phyloP scores from a whole-genome alignment of 2,888 invertebrate species.

The Agrenia bidenticulata region DNA sequence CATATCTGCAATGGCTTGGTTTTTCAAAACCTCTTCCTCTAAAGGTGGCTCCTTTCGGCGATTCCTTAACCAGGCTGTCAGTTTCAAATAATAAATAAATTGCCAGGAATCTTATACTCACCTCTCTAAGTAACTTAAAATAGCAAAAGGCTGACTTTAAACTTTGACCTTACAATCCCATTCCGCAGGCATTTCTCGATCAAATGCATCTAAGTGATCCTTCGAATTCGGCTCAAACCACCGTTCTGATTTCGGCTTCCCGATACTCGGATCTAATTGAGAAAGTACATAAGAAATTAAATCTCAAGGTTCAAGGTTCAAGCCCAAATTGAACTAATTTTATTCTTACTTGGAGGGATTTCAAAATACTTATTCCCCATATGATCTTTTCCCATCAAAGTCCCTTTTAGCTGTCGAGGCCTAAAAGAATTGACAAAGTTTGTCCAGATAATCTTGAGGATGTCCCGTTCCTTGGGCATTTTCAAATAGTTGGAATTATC shows the following conservation, averaged over 20 bases:
- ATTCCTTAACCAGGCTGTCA: conserved; percentile 76
- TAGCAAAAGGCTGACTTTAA: neutral
- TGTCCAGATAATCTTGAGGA: conserved; percentile 59
- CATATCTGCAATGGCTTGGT: conserved; percentile 68
- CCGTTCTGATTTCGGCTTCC: conserved; percentile 67
- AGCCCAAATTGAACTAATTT: no score
- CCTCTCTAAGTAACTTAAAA: neutral
- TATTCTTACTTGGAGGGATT: conserved; percentile 61
- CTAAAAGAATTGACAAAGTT: conserved; percentile 67
- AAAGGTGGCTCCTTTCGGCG: conserved; percentile 68
- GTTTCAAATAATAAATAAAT: no score
- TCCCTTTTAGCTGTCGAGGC: conserved; percentile 62
- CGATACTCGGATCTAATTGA: conserved; percentile 61
- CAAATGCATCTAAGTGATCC: conserved; percentile 61
- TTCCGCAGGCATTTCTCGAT: conserved; percentile 76
- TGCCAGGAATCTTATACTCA: no score
- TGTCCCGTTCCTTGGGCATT: conserved; percentile 48
- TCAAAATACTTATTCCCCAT: conserved; percentile 82
- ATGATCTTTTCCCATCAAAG: conserved; percentile 70
- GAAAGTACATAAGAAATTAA: no score
- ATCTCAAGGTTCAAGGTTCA: no score
- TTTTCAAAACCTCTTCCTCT: conserved; percentile 70
- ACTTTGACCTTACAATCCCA: conserved; percentile 67
- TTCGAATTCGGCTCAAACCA: conserved; percentile 72
- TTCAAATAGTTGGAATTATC: no score